Conservation (phyloP, 1,140 invertebrate genomes). For the Choristoneura fumiferana region DNA sequence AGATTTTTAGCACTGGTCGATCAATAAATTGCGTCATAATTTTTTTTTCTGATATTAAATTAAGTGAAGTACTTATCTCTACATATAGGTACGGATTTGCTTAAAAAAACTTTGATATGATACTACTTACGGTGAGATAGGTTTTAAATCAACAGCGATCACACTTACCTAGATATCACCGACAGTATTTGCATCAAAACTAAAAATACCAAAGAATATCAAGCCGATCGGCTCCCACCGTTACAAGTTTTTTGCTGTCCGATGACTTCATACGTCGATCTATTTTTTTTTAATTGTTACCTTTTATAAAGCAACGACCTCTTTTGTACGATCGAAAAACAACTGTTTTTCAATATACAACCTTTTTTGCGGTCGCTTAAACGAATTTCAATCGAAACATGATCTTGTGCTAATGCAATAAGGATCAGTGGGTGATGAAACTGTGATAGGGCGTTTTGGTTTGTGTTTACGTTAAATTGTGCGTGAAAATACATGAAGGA, state of each 20-base stretch:
- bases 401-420: neutral
- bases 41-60: no score
- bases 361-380: neutral
- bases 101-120: no score
- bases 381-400: neutral
- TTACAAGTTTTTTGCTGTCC: neutral
- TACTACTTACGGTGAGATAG: no score
- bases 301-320: slow-evolving; percentile 17
- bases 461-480: slow-evolving; percentile 14
- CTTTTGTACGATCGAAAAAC: slow-evolving; percentile 13
- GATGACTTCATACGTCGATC: slow-evolving; percentile 17
- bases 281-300: slow-evolving; percentile 18
- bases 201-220: neutral
- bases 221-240: neutral
- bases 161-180: neutral
- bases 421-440: neutral
- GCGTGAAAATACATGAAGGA: slow-evolving; percentile 1
- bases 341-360: slow-evolving; percentile 11
- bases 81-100: no score
- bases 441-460: neutral
- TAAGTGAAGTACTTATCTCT: no score
- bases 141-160: no score
- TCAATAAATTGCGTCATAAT: no score
- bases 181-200: neutral
- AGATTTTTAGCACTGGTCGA: no score